Evolutionary conservation across 2,888 invertebrate species (phyloP), one percentile per base, ranked within the genome.

Genomic region (Synanthedon tipuliformis): DNA sequence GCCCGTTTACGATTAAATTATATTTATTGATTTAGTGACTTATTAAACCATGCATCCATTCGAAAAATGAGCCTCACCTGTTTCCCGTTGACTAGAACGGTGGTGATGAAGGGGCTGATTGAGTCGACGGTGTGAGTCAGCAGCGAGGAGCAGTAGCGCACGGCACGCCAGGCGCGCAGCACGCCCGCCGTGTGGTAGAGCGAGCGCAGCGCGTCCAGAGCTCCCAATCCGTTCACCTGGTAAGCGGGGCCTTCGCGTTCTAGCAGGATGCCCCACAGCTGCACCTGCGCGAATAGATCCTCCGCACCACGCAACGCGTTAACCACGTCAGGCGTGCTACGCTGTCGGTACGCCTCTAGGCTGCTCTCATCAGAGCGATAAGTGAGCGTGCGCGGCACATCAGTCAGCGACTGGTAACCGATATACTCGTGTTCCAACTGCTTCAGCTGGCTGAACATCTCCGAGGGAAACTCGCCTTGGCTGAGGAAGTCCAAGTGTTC

Each of bases 401-500:
- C 97, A 0, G 97, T 97, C 53, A 98, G 89, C 73, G 97, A 97
- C 85, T 97, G 97, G 85, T 98, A 98, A 50, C 96, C 97, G 71
- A 96, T 94, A 73, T 96, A 96, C 71, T 95, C 95, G 75, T 95
- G 95, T 73, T 95, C 93, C 56, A 97, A 81, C 82, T 98, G 98
- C 57, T 92, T 91, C 81, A 98, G 97, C 57, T 95, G 94, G 5
- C 90, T 91, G 71, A 96, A 93, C 66, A 91, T 90, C 65, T 92
- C 90, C 51, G 93, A 90, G 0, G 91, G 91, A 54, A 93, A 89
- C 72, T 93, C 92, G 54, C 93, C 91, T 64, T 94, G 93, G 73
- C 94, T 95, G 90, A 99, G 94, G 78, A 98, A 99, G 86, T 99
- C 99, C 78, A 99, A 89, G 87, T 99, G 99, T 78, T 99, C 99